phyloP scores from a whole-genome alignment of 1,140 invertebrate species.

The Megalonaias nervosa region DNA sequence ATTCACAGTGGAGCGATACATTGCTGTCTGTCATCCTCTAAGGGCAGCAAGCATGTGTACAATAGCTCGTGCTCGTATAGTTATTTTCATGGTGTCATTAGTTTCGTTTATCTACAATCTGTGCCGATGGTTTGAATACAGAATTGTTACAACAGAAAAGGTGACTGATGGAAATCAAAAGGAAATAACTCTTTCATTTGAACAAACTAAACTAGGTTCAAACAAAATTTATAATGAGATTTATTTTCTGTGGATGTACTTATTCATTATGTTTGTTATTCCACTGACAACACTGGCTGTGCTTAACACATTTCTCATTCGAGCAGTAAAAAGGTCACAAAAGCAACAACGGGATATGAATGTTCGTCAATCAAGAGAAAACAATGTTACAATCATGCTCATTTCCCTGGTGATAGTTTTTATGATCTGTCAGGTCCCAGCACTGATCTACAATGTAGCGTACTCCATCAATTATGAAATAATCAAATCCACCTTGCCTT shows the following conservation, averaged over 20 bases:
- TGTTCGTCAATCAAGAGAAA: slow-evolving; percentile 67
- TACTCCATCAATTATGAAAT: slow-evolving; percentile 60
- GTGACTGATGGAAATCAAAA: slow-evolving; percentile 22
- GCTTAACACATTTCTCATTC: slow-evolving; percentile 91
- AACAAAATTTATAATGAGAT: slow-evolving; percentile 82
- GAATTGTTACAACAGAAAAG: slow-evolving; percentile 52
- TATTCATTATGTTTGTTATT: slow-evolving; percentile 92
- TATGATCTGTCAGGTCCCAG: slow-evolving; percentile 91
- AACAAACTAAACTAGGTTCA: slow-evolving; percentile 80
- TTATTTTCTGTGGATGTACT: slow-evolving; percentile 94
- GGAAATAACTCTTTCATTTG: slow-evolving; percentile 73
- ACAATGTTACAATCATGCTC: slow-evolving; percentile 86
- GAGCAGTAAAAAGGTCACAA: slow-evolving; percentile 66
- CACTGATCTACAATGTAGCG: slow-evolving; percentile 87
- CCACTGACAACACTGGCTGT: slow-evolving; percentile 88
- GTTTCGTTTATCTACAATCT: slow-evolving; percentile 91
- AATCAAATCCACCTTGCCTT: slow-evolving; percentile 39
- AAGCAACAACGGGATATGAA: slow-evolving; percentile 64
- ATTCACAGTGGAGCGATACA: slow-evolving; percentile 95
- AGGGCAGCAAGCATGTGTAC: slow-evolving; percentile 91
- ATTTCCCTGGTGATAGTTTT: slow-evolving; percentile 95
- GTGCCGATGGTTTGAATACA: slow-evolving; percentile 76
- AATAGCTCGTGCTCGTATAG: slow-evolving; percentile 87
- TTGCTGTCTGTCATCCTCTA: slow-evolving; percentile 96
- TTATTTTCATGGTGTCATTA: slow-evolving; percentile 86